phyloP scores from a whole-genome alignment of 2,888 invertebrate species.

The Platypus cylindrus region DNA sequence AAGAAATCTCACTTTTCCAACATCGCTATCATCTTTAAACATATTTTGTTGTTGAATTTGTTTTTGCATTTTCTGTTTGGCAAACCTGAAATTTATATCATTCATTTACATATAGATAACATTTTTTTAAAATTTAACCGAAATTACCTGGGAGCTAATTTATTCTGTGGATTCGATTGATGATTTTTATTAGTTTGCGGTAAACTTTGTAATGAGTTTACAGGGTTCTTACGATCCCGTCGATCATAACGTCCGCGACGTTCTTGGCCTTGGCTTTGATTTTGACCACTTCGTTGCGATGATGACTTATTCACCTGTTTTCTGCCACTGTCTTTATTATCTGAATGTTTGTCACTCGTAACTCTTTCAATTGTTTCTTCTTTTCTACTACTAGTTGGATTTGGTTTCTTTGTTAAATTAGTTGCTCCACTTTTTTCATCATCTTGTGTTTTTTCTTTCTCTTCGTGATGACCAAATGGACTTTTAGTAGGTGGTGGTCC shows the following conservation, averaged over 20 bases:
- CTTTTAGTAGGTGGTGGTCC: constrained; percentile 72
- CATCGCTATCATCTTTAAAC: constrained; percentile 8
- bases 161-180: constrained; percentile 9
- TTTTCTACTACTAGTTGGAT: constrained; percentile 25
- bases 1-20: constrained; percentile 22
- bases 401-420: constrained; percentile 31
- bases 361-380: constrained; percentile 44
- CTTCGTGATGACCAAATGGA: constrained; percentile 46
- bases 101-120: constrained; percentile 1
- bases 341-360: constrained; percentile 75
- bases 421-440: constrained; percentile 56
- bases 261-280: constrained; percentile 2
- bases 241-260: constrained; percentile 9
- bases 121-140: neutral
- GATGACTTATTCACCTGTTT: constrained; percentile 9
- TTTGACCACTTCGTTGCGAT: constrained; percentile 13
- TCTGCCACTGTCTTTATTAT: constrained; percentile 33
- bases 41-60: constrained; percentile 31
- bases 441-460: constrained; percentile 37
- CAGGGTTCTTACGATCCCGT: constrained; percentile 24
- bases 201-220: constrained; percentile 37
- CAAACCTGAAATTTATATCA: constrained; percentile 41
- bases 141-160: constrained; percentile 15
- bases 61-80: constrained; percentile 51
- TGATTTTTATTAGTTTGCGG: constrained; percentile 27